These are phyloP conservation scores for Volucella inflata DNA, from an alignment of 2,888 invertebrate species.

Conservation along the genomic window DNA sequence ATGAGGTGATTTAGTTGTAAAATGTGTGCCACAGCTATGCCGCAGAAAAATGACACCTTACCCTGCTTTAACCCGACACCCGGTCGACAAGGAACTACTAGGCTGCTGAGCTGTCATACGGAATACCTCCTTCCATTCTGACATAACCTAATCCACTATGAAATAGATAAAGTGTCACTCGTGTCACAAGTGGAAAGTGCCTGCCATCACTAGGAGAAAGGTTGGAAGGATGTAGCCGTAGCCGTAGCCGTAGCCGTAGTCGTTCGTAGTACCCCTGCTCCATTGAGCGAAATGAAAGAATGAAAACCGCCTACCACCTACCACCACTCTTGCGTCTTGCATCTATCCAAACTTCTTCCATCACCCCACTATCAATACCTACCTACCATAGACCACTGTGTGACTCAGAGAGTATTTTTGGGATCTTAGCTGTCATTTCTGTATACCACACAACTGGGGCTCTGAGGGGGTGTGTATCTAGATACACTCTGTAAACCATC, in stretches of 20 bases:
- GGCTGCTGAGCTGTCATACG: conserved; percentile 1
- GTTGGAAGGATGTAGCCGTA: conserved; percentile 25
- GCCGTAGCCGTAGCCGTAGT: conserved; percentile 12
- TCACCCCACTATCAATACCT: too few species aligned
- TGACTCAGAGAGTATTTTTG: conserved; percentile 72
- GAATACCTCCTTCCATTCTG: conserved; percentile 28
- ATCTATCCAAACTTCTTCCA: too few species aligned
- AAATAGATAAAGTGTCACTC: conserved; percentile 71
- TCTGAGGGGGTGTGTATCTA: conserved; percentile 42
- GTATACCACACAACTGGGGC: background rate
- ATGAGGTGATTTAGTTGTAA: conserved; percentile 56
- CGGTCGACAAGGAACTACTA: too few species aligned
- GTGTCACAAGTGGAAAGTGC: conserved; percentile 56
- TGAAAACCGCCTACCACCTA: conserved; percentile 49
- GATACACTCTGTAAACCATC: background rate
- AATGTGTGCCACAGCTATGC: conserved; percentile 20
- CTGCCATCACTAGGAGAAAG: conserved; percentile 16
- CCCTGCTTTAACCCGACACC: background rate
- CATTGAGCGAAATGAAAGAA: conserved; percentile 36
- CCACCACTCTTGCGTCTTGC: background rate
- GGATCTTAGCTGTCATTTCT: conserved; percentile 61
- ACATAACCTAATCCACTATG: conserved; percentile 67
- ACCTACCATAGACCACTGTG: conserved; percentile 31
- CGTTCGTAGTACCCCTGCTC: background rate
- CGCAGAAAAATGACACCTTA: conserved; percentile 21